Percentiles rank a stretch among this genome's conserved stretches.
Conservation (phyloP, 1,140 invertebrate genomes). For the Himalopsyche phryganea region DNA sequence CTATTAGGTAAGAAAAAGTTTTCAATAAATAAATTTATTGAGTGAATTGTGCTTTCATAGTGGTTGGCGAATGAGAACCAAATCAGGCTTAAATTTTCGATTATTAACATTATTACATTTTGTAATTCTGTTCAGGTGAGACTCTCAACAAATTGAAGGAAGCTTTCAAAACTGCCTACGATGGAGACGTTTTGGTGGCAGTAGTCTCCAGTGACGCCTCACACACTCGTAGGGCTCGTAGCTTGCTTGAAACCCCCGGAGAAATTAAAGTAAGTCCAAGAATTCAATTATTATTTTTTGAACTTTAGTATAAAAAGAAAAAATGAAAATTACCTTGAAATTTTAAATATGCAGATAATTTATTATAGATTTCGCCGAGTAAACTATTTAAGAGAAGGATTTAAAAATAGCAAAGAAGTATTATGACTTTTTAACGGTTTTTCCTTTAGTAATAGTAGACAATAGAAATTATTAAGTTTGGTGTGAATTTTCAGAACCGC, state of each 20-base stretch:
- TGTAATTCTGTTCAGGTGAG: slow-evolving; percentile 47
- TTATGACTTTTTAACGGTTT: too few relatives aligned
- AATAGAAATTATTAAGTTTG: too few relatives aligned
- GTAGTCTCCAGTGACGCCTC: slow-evolving; percentile 63
- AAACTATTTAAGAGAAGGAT: too few relatives aligned
- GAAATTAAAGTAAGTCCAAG: slow-evolving; percentile 20
- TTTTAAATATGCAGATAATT: too few relatives aligned
- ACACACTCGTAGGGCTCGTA: slow-evolving; percentile 50
- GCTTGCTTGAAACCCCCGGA: slow-evolving; percentile 19
- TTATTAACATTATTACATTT: too few relatives aligned
- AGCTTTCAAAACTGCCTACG: slow-evolving; percentile 63
- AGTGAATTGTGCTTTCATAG: too few relatives aligned
- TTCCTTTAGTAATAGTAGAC: too few relatives aligned
- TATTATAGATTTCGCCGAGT: slow-evolving; percentile 9
- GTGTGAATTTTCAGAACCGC: too few relatives aligned
- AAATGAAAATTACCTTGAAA: background rate
- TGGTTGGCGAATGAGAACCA: too few relatives aligned
- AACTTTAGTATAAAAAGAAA: too few relatives aligned
- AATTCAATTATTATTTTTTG: slow-evolving; percentile 33
- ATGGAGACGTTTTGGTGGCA: slow-evolving; percentile 63
- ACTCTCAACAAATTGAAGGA: slow-evolving; percentile 55
- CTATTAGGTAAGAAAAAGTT: slow-evolving; percentile 53
- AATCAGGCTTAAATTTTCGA: too few relatives aligned
- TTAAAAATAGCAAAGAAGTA: too few relatives aligned
- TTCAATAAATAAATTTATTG: background rate